Percentiles rank a stretch among this genome's conserved stretches.
phyloP scores from a whole-genome alignment of 2,113 vertebrate genomes.

The Maylandia zebra region DNA sequence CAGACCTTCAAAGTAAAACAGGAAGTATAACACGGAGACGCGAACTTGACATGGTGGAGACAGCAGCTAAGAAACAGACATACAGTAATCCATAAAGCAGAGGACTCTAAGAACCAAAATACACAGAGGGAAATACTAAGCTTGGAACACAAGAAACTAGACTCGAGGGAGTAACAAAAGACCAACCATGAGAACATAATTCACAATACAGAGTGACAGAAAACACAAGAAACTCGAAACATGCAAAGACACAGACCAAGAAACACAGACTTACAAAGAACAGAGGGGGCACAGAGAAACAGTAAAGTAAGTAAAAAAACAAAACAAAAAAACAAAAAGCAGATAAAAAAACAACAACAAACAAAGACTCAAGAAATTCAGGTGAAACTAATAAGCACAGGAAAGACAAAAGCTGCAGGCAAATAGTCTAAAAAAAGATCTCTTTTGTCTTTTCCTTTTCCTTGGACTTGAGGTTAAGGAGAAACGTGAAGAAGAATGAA shows the following conservation, averaged over 20 bases:
- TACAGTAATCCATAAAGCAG: not conserved
- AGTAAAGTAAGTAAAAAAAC: not conserved
- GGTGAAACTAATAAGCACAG: not conserved
- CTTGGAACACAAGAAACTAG: not conserved
- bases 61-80: not conserved
- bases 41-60: rapidly evolving
- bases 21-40: not conserved
- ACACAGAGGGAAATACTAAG: not conserved
- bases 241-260: not conserved
- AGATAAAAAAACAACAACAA: not conserved
- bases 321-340: not conserved
- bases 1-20: not conserved
- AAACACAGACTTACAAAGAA: not conserved
- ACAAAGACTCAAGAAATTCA: not conserved
- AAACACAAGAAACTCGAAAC: not conserved
- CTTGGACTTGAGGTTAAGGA: not conserved
- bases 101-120: not conserved
- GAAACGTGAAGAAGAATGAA: not conserved
- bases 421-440: not conserved
- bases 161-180: not conserved
- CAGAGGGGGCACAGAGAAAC: not conserved
- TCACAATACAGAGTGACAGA: not conserved
- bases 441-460: not conserved
- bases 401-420: not conserved
- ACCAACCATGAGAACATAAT: not conserved